A percentile compares a stretch with the other conserved stretches of the same genome.
Evolutionary conservation across 1,140 invertebrate species (phyloP).

Genomic region (Euschistus heros): DNA sequence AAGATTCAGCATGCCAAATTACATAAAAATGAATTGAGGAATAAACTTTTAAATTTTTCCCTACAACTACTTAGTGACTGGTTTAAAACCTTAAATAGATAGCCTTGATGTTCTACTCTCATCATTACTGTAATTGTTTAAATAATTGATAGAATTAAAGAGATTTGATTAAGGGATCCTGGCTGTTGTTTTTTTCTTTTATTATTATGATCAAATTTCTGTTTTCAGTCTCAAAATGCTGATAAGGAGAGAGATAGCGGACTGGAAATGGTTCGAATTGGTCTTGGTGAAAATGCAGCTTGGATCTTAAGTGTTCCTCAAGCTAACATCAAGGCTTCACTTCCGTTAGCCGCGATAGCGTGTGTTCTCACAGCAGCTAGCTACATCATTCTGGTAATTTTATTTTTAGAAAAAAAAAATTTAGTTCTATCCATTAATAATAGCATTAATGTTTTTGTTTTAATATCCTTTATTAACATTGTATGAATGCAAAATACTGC

Average conservation of each 20-base stretch:
- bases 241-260: background rate
- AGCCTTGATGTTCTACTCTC: no score
- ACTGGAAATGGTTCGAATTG: conserved; percentile 12
- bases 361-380: background rate
- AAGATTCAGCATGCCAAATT: no score
- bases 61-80: no score
- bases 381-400: background rate
- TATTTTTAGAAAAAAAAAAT: background rate
- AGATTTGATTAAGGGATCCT: background rate
- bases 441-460: no score
- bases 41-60: no score
- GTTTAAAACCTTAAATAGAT: no score
- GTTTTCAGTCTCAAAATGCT: background rate
- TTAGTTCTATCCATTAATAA: no score
- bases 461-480: no score
- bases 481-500: no score
- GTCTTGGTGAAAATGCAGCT: background rate
- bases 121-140: background rate
- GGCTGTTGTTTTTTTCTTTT: background rate
- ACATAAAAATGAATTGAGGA: no score
- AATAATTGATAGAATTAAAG: background rate
- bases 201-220: background rate
- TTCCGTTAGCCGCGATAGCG: background rate
- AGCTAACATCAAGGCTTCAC: conserved; percentile 9
- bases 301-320: background rate